Evolutionary conservation across 2,888 invertebrate genomes (phyloP), one percentile per base, ranked within the genome.

Genomic region (Cryptocephalus moraei): DNA sequence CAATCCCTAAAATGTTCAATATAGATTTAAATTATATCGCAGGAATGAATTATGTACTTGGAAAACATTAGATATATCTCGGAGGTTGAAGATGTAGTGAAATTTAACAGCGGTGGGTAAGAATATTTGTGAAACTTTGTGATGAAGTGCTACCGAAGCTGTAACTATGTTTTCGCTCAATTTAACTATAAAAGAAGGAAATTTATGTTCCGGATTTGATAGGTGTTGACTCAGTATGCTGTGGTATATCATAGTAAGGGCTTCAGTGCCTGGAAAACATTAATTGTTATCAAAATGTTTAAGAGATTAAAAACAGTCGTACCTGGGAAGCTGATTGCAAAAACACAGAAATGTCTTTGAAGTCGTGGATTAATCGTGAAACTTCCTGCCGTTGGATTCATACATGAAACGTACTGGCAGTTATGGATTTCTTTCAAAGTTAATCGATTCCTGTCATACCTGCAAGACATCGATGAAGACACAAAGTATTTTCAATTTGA

Each of bases 301-400:
- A 96, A 96, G 33, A 82, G 84, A 48, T 82, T 84, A 49, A 95
- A 74, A 0, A 94, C 87, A 43, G 95, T 94, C 8, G 70, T 65
- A 55, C 86, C 85, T 0, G 86, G 86, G 67, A 82, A 82, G 62
- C 78, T 79, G 34, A 91, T 84, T 2, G 91, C 90, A 65, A 91
- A 88, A 0, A 91, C 90, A 61, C 88, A 84, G 65, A 92, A 92
- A 67, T 92, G 91, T 44, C 91, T 75, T 67, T 95, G 94, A 8
- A 96, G 75, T 53, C 96, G 78, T 0, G 95, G 91, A 74, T 95
- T 94, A 55, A 96, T 93, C 4, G 94, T 94, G 63, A 96, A 96
- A 64, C 92, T 93, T 42, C 96, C 96, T 31, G 95, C 93, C 0
- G 95, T 95, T 0, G 96, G 96, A 73, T 96, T 96, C 95, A 96